These are phyloP conservation scores for Tachina fera DNA, from an alignment of 2,888 invertebrate species.

Conservation along the genomic window DNA sequence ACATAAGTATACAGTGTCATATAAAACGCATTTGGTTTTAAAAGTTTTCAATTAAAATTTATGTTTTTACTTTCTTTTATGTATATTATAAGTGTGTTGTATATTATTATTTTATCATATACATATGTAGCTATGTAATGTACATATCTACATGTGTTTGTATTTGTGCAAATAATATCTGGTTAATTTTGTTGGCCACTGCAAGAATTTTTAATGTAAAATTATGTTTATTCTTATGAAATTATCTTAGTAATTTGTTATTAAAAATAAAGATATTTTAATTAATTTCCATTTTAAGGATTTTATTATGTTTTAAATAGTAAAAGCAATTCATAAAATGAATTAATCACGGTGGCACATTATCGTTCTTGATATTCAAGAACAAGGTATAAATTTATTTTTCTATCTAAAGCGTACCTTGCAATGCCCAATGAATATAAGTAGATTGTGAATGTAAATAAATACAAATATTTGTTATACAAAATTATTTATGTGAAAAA, in stretches of 20 bases:
- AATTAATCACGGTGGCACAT: neutral
- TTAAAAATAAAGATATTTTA: neutral
- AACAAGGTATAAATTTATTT: neutral
- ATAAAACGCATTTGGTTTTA: neutral
- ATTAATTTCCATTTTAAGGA: neutral
- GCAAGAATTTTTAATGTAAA: neutral
- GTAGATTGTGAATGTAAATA: neutral
- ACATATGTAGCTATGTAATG: too few species aligned
- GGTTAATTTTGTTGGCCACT: neutral
- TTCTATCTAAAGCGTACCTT: neutral
- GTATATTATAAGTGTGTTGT: neutral
- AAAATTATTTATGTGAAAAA: constrained; percentile 34
- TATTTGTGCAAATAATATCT: constrained; percentile 25
- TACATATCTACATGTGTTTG: neutral
- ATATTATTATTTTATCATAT: too few species aligned
- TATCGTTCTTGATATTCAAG: neutral
- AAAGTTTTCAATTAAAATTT: neutral
- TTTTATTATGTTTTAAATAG: constrained; percentile 56
- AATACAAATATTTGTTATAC: constrained; percentile 27
- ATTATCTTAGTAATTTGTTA: neutral
- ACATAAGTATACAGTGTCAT: neutral
- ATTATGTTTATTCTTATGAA: neutral
- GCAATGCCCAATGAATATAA: neutral
- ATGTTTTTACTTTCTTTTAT: neutral
- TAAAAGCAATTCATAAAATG: constrained; percentile 25